Percentiles rank a stretch among this genome's conserved stretches.
These are phyloP conservation scores for Rhynchophorus ferrugineus DNA, from an alignment of 1,140 invertebrate genomes.

Conservation along the genomic window DNA sequence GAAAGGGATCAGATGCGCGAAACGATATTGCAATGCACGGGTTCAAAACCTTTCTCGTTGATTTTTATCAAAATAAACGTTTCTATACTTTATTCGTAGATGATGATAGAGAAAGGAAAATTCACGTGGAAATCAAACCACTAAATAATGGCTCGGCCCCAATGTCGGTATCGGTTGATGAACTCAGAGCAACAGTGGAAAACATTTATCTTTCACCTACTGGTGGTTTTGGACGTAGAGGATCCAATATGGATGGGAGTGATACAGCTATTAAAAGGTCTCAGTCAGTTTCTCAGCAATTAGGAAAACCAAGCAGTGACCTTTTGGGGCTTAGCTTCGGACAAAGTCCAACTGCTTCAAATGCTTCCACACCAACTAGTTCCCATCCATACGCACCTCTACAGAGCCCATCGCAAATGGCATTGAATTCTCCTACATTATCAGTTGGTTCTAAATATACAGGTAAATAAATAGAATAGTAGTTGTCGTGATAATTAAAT, in stretches of 20 bases:
- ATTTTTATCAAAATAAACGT: conserved; percentile 1
- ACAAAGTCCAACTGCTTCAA: conserved; percentile 71
- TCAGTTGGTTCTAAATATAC: conserved; percentile 50
- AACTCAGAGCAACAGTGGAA: conserved; percentile 84
- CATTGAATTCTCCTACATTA: conserved; percentile 41
- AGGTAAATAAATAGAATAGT: conserved; percentile 29
- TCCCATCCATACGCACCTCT: conserved; percentile 75
- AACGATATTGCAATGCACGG: not conserved
- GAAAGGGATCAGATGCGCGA: not conserved
- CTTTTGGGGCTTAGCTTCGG: conserved; percentile 68
- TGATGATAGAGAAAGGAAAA: conserved; percentile 79
- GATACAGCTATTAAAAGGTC: conserved; percentile 69
- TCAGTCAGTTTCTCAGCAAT: conserved; percentile 69
- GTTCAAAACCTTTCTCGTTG: conserved; percentile 5
- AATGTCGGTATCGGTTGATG: conserved; percentile 89
- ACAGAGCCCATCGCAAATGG: conserved; percentile 55
- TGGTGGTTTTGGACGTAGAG: conserved; percentile 48
- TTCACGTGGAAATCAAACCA: conserved; percentile 93
- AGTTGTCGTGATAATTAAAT: not conserved
- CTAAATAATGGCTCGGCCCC: conserved; percentile 78
- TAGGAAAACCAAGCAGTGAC: conserved; percentile 75
- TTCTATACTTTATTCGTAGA: conserved; percentile 39
- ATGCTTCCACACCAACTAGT: conserved; percentile 79
- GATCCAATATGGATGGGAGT: conserved; percentile 50
- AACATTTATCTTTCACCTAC: conserved; percentile 82